Evolutionary conservation across 2,888 invertebrate species (phyloP).

Genomic region (Taphrorychus bicolor): DNA sequence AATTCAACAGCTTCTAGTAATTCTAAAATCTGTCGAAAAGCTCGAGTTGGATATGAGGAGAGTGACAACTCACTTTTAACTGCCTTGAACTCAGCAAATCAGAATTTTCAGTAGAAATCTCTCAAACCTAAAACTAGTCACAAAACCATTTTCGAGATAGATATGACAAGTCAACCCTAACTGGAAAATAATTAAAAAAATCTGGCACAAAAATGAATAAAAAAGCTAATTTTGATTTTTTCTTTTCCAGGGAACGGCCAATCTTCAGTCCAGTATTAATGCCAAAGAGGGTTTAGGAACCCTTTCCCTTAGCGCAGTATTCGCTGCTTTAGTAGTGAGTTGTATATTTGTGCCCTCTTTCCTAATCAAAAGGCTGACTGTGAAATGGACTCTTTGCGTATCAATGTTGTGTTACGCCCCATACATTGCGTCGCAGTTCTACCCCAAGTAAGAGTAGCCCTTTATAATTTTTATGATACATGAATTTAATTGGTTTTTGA

Average conservation of each 20-base stretch:
- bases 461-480: neutral
- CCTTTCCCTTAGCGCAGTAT: conserved; percentile 88
- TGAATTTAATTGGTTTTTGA: no score
- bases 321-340: conserved; percentile 91
- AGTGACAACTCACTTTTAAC: no score
- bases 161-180: no score
- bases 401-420: conserved; percentile 94
- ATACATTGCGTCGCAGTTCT: conserved; percentile 94
- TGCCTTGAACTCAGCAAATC: no score
- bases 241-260: conserved; percentile 80
- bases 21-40: no score
- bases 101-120: no score
- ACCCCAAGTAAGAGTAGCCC: conserved; percentile 64
- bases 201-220: no score
- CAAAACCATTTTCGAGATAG: no score
- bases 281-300: conserved; percentile 89
- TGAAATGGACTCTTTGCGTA: conserved; percentile 93
- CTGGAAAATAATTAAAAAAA: neutral
- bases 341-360: conserved; percentile 96
- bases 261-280: conserved; percentile 92
- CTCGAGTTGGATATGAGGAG: no score
- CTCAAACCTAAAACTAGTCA: no score
- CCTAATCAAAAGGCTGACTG: conserved; percentile 90
- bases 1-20: no score
- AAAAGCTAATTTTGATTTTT: conserved; percentile 1